A percentile compares a stretch with the other conserved stretches of the same genome.
Conservation (phyloP, 2,888 invertebrate genomes). For the Drosophila subquinaria region DNA sequence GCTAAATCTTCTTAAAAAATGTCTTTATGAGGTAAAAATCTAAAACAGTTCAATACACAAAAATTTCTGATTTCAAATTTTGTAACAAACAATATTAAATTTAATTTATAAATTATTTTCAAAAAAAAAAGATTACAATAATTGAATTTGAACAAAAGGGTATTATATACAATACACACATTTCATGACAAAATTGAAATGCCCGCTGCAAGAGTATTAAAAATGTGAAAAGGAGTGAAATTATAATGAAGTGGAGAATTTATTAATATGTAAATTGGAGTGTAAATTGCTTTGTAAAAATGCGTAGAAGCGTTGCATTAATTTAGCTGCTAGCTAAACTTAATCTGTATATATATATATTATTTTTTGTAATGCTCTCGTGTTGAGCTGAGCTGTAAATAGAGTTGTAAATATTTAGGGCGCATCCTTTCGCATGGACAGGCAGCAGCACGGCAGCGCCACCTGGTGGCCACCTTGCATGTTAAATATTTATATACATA, state of each 20-base stretch:
- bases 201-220: background rate
- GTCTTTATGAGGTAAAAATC: too few species aligned
- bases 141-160: too few species aligned
- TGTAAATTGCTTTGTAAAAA: slow-evolving; percentile 65
- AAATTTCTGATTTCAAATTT: too few species aligned
- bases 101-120: too few species aligned
- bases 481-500: slow-evolving; percentile 32
- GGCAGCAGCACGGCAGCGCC: slow-evolving; percentile 22
- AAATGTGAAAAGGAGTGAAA: slow-evolving; percentile 15
- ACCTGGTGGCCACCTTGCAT: slow-evolving; percentile 54
- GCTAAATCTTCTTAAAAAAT: too few species aligned
- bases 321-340: slow-evolving; percentile 56
- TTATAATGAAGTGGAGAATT: slow-evolving; percentile 47
- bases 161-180: background rate
- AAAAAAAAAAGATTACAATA: too few species aligned
- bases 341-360: slow-evolving; percentile 65
- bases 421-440: slow-evolving; percentile 64
- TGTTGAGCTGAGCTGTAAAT: slow-evolving; percentile 15
- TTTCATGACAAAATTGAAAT: background rate
- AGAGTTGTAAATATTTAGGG: slow-evolving; percentile 62
- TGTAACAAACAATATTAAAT: too few species aligned
- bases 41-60: too few species aligned
- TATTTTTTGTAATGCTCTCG: background rate
- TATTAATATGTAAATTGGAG: slow-evolving; percentile 74
- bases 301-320: slow-evolving; percentile 63